Evolutionary conservation across 2,113 vertebrate species (phyloP), one percentile per base, ranked within the genome.

Genomic region (Anas platyrhynchos): DNA sequence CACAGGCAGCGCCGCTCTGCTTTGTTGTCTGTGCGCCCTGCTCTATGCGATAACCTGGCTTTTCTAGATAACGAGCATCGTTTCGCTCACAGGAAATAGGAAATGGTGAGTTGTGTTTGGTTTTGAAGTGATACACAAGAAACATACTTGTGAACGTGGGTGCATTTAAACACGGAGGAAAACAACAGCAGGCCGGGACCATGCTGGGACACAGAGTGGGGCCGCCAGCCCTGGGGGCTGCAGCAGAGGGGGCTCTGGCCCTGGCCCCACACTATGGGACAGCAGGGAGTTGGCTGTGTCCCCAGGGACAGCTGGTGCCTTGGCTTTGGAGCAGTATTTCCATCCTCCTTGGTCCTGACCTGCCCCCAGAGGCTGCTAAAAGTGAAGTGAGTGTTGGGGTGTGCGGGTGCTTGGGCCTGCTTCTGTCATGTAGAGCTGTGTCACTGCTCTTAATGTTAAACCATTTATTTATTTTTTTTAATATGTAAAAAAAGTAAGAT

Each of bases 31-130:
- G 20, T 36, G 62, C 25, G 27, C 66, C 86, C 88, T 65, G 56
- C 83, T 92, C 80, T 61, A 90, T 72, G 38, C 9, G 73, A 63
- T 84, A 86, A 32, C 65, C 90, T 91, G 80, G 69, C 67, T 92
- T 75, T 86, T 78, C 43, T 75, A 65, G 83, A 63, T 85, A 88
- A 75, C 52, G 13, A 48, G 34, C 61, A 4, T 12, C 46, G n/a
- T 16, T 84, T 83, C 67, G 26, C 32, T 86, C 74, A 81, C 52
- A 65, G 83, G 88, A 97, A 95, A 32, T 84, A 94, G 92, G 88
- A 94, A 93, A 82, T 1, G 20, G 48, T 14, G 31, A 78, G 43
- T 61, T 92, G 76, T 16, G 18, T 17, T 13, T 66, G 50, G 27
- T 54, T 90, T 84, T 67, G 92, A 83, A 92, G 83, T 0, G 5